A percentile compares a stretch with the other conserved stretches of the same genome.
Evolutionary conservation across 2,888 invertebrate species (phyloP).

Genomic region (Pyrrhia umbra): DNA sequence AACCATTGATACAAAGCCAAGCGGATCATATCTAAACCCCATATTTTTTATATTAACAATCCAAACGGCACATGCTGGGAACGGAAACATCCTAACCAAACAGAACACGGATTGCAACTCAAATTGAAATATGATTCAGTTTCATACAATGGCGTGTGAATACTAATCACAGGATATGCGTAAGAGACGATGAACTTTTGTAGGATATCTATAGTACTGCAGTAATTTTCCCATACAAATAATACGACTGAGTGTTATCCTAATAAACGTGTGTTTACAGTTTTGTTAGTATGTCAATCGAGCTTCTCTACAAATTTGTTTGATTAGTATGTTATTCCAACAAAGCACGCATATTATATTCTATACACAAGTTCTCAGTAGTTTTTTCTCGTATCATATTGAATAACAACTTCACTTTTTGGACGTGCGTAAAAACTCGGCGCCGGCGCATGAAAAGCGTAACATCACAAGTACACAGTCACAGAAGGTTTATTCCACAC

Average conservation of each 20-base stretch:
- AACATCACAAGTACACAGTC: background rate
- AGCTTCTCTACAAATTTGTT: background rate
- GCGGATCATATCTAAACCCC: slow-evolving; percentile 15
- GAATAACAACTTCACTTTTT: slow-evolving; percentile 58
- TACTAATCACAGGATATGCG: slow-evolving; percentile 38
- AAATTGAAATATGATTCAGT: slow-evolving; percentile 55
- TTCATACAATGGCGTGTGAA: slow-evolving; percentile 34
- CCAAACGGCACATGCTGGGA: slow-evolving; percentile 33
- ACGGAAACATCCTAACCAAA: slow-evolving; percentile 53
- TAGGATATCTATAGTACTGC: slow-evolving; percentile 1
- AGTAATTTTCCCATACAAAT: slow-evolving; percentile 4
- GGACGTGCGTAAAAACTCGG: slow-evolving; percentile 58
- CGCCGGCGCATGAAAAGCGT: slow-evolving; percentile 58
- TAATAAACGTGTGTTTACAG: background rate
- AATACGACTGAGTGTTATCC: background rate
- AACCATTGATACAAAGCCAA: slow-evolving; percentile 21
- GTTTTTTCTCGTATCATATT: slow-evolving; percentile 52
- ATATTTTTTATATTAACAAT: slow-evolving; percentile 26
- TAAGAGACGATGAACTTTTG: slow-evolving; percentile 26
- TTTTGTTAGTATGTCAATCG: background rate
- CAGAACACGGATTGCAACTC: slow-evolving; percentile 41
- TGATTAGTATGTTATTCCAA: slow-evolving; percentile 5
- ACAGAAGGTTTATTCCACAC: slow-evolving; percentile 26
- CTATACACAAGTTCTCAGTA: slow-evolving; percentile 23
- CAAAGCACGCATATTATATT: slow-evolving; percentile 25